phyloP scores from a whole-genome alignment of 2,113 vertebrate genomes.

The Alethe castanea region DNA sequence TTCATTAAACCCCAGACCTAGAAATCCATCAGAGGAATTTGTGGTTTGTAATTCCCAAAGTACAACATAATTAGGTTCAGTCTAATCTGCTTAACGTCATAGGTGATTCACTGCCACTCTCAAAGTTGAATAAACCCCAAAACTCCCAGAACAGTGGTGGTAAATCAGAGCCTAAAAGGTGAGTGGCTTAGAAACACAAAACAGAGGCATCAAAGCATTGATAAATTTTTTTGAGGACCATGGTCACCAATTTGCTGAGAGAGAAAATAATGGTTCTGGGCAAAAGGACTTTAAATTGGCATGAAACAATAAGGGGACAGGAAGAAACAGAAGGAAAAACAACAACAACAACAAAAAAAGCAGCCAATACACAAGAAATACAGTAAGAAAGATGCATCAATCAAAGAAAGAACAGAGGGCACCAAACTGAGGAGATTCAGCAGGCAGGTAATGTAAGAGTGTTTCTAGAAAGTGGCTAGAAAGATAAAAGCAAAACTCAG shows the following conservation, averaged over 20 bases:
- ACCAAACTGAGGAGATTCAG: not conserved
- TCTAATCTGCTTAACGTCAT: not conserved
- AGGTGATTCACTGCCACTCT: not conserved
- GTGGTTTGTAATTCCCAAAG: not conserved
- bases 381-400: not conserved
- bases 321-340: not conserved
- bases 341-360: not conserved
- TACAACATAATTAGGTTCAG: not conserved
- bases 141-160: not conserved
- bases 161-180: not conserved
- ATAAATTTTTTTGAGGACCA: not conserved
- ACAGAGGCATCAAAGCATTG: not conserved
- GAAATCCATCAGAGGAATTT: not conserved
- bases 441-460: conserved; percentile 15
- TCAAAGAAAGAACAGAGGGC: not conserved
- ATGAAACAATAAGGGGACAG: not conserved
- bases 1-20: not conserved
- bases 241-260: not conserved
- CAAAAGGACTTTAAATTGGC: not conserved
- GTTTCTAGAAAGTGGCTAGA: not conserved
- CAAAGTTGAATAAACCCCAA: not conserved
- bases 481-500: not conserved
- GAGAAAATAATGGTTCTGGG: not conserved
- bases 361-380: not conserved
- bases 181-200: not conserved